Base-by-base conservation (phyloP, 1,140 invertebrate species). In the Trichomalopsis sarcophagae region DNA sequence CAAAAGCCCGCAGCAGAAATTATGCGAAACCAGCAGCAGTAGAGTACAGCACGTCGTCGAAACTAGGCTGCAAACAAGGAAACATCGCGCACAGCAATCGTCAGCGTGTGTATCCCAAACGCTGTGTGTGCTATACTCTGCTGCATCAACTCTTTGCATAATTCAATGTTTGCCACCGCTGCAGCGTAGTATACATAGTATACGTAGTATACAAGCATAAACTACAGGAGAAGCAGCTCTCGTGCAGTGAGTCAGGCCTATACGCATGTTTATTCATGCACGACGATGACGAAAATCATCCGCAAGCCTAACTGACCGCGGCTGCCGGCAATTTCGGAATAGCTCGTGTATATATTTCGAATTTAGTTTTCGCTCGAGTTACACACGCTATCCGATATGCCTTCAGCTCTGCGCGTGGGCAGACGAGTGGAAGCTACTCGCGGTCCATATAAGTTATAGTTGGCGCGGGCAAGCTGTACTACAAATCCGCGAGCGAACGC, bases 181-280 rank as follows among this genome's bases (percentile, higher is more conserved):
- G 33, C 23, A 69, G 71, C 7, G 33, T 6, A 36, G 33, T 36
- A 27, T 27, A 27, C 27, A 27, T n/a, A n/a, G n/a, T n/a, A n/a
- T n/a, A n/a, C 7, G 33, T 6, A 36, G 33, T 36, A 27, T 27
- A 27, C 27, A 27, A 1, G 27, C 27, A 27, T 1, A 27, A 1
- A 27, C 27, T 27, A 36, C 33, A 36, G 33, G 2, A 36, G 5
- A 6, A 33, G 71, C 17, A 40, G 71, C 33, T 30, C 40, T 44
- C 40, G 40, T 44, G 40, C 40, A 36, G 33, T 14, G 71, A 13
- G 33, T 30, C 2, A 33, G 71, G 30, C n/a, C 71, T 69, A 27
- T 27, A 55, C 13, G 30, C 23, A 73, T 81, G 62, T 81, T 81
- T 81, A 74, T 74, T 74, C 71, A 74, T 74, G 71, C 71, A 14